Evolutionary conservation across 2,113 vertebrate genomes (phyloP).

Genomic region (Anoura caudifer): DNA sequence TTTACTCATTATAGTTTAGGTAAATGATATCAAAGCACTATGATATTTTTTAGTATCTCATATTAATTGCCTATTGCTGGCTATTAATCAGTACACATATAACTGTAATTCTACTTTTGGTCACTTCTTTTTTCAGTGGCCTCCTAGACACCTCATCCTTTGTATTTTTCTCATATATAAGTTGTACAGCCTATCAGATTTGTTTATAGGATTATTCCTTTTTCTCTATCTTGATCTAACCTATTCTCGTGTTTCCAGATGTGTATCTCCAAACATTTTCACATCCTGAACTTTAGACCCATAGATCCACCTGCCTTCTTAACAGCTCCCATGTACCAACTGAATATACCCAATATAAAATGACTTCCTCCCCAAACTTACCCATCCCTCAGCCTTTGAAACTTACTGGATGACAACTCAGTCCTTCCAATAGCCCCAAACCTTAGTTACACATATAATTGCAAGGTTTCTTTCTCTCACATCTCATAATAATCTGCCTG

Average conservation of each 20-base stretch:
- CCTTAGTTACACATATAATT: not conserved
- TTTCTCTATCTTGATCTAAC: not conserved
- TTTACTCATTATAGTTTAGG: not conserved
- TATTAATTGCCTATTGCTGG: not conserved
- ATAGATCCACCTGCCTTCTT: not conserved
- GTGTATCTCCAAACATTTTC: not conserved
- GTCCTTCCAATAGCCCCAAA: not conserved
- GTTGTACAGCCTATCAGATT: not conserved
- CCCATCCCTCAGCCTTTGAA: not conserved
- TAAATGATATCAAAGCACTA: not conserved
- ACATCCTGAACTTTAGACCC: not conserved
- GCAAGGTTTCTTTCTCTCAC: not conserved
- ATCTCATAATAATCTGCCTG: not conserved
- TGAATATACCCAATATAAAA: not conserved
- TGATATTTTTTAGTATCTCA: not conserved
- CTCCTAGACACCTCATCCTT: not conserved
- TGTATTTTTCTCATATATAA: not conserved
- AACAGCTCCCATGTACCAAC: not conserved
- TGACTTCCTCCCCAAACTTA: not conserved
- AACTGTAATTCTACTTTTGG: not conserved
- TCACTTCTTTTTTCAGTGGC: not conserved
- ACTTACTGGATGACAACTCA: not conserved
- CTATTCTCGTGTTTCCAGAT: not conserved
- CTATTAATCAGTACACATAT: not conserved
- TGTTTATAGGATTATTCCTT: not conserved